These are phyloP conservation scores for Zosterops pallidus DNA, from an alignment of 2,113 vertebrate genomes.

Conservation along the genomic window DNA sequence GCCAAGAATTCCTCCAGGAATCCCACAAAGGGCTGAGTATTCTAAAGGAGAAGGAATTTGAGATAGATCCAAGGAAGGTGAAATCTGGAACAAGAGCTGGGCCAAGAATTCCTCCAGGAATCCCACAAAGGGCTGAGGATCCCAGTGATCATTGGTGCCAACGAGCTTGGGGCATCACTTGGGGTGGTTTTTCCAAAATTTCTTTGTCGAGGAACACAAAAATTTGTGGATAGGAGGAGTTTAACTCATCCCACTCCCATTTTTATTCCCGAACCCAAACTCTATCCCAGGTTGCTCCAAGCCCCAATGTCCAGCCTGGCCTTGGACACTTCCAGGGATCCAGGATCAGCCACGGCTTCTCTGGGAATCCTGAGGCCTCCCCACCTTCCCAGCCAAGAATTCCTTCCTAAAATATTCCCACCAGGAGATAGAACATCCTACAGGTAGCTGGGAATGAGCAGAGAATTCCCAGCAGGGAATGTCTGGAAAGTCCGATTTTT, in stretches of 20 bases:
- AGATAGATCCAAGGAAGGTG: not conserved
- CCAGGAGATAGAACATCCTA: not conserved
- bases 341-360: not conserved
- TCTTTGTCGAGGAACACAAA: not conserved
- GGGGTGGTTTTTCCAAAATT: not conserved
- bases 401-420: not conserved
- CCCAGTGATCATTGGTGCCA: rapidly evolving
- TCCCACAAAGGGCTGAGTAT: too few species aligned
- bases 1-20: not conserved
- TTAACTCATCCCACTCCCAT: not conserved
- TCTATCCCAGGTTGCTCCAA: rapidly evolving
- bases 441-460: not conserved
- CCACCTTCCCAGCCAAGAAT: not conserved
- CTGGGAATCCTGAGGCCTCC: not conserved
- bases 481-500: not conserved
- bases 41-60: not conserved
- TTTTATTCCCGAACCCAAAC: not conserved
- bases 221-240: not conserved
- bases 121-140: too few species aligned
- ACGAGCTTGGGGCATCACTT: not conserved
- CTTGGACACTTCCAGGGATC: not conserved
- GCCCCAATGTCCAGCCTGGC: not conserved
- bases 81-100: not conserved
- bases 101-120: not conserved
- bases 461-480: not conserved